Evolutionary conservation across 2,888 invertebrate genomes (phyloP).

Genomic region (Athalia circularis): DNA sequence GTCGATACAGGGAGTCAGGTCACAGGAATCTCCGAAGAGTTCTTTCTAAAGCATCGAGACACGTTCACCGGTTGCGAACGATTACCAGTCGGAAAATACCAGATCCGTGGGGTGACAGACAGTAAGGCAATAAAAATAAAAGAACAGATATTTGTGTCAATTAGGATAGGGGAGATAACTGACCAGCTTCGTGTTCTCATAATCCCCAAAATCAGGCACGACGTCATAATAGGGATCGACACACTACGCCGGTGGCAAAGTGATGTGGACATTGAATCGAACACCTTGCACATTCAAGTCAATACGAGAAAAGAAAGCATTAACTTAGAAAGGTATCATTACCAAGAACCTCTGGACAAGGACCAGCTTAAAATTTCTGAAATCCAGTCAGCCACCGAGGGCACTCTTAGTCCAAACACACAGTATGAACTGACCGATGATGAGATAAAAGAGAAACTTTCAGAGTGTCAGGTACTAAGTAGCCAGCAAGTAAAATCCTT

Average conservation of each 20-base stretch:
- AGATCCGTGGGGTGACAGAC: neutral
- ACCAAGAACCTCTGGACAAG: neutral
- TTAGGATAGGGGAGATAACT: neutral
- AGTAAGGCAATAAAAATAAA: neutral
- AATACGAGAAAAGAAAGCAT: neutral
- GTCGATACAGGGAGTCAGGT: slow-evolving; percentile 9
- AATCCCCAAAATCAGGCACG: neutral
- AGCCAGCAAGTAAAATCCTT: neutral
- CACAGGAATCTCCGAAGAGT: neutral
- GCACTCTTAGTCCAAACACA: neutral
- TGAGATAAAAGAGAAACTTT: neutral
- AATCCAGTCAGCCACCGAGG: neutral
- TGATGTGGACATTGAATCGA: neutral
- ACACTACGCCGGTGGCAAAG: neutral
- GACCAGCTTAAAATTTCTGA: neutral
- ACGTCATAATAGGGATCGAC: slow-evolving; percentile 10
- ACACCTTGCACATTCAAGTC: neutral
- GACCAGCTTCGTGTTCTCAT: neutral
- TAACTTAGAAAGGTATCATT: neutral
- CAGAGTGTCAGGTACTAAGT: slow-evolving; percentile 3
- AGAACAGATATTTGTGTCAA: neutral
- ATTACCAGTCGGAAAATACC: too few relatives aligned
- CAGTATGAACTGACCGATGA: neutral
- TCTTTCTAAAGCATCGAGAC: neutral
- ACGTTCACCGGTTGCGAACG: neutral